Evolutionary conservation across 2,113 vertebrate species (phyloP).

Genomic region (Eonycteris spelaea): DNA sequence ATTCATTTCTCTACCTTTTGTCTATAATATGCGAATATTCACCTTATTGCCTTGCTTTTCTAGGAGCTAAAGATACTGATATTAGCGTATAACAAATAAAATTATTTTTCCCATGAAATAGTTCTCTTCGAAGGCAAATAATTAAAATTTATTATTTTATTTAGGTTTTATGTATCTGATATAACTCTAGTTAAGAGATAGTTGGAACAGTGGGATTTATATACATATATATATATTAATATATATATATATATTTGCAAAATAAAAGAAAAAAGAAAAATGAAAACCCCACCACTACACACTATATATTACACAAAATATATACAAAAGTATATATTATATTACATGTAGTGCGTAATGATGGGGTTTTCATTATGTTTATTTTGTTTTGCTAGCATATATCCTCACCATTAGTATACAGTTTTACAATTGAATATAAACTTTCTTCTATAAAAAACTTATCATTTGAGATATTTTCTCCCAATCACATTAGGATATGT

Average conservation of each 20-base stretch:
- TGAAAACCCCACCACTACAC: neutral
- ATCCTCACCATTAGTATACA: neutral
- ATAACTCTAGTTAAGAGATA: conserved; percentile 5
- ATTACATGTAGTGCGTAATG: neutral
- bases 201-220: neutral
- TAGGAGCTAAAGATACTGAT: neutral
- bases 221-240: neutral
- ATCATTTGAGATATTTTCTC: neutral
- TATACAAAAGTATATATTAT: neutral
- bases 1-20: neutral
- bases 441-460: neutral
- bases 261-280: neutral
- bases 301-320: neutral
- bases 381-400: neutral
- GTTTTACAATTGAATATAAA: neutral
- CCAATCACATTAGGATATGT: neutral
- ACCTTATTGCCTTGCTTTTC: neutral
- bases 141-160: neutral
- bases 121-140: conserved; percentile 18
- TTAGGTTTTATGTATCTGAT: neutral
- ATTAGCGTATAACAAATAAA: neutral
- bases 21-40: neutral
- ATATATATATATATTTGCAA: neutral
- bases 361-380: neutral
- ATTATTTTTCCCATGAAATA: conserved; percentile 27